Evolutionary conservation across 2,888 invertebrate species (phyloP), one percentile per base, ranked within the genome.

Genomic region (Unio delphinus): DNA sequence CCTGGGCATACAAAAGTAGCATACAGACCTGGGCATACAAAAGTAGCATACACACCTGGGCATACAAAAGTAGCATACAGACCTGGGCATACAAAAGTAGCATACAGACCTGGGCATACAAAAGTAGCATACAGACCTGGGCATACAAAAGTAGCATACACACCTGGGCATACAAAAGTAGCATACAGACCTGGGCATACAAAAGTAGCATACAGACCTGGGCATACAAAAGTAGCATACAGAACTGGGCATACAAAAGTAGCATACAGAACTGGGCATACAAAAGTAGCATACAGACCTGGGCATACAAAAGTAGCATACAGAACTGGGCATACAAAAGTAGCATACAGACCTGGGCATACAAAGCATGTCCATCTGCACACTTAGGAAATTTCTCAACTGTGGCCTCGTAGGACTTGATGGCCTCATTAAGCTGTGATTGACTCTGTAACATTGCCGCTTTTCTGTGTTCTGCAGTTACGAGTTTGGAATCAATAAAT

Each of bases 281-380:
- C 56, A 98, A 90, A 70, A 61, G 30, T 26, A 11, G n/a, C 11
- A 11, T 6, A 58, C 30, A 61, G 73, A 85, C 96, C 92, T 97
- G 96, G 66, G 96, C 97, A 92, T 94, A 96, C 56, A 98, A 90
- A 70, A 61, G 30, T 26, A 11, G n/a, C 11, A 11, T 6, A 58
- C 30, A 61, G 73, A 85, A 96, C 92, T 97, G 96, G 66, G 96
- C 97, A 92, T 94, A 96, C 56, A 98, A 90, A 23, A 61, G 30
- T 26, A 11, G n/a, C 11, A 11, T 6, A 58, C 30, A 61, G 73
- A 85, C 96, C 92, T 97, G 96, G 66, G 96, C 97, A 92, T 94
- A 96, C 56, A 98, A 90, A 70, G 95, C 94, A 86, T 94, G 96
- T 72, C 95, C 95, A 89, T 98, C 98, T 4, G 95, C 93, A 88